Evolutionary conservation across 2,797 vertebrate genomes (phyloP), one percentile per base, ranked within the genome.

Genomic region (Sebastes itinus): DNA sequence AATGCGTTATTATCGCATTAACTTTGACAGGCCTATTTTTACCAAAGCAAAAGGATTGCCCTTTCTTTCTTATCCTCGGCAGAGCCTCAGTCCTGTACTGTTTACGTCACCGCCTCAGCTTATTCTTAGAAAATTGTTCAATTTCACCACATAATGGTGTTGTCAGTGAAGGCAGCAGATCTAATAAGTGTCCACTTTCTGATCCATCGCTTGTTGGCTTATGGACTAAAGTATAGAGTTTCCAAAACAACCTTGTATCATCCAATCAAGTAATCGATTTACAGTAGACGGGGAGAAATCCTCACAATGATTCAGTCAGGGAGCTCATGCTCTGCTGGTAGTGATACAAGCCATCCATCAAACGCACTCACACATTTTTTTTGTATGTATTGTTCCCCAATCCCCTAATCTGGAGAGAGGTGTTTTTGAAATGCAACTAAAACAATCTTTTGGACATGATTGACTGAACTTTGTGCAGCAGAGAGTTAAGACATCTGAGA

Each of bases 191-290:
- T 75, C 75, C 10, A 73, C 77, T 87, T 78, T 85, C 64, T 59
- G 59, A 87, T 67, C 30, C 49, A 61, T 56, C 9, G n/a, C 58
- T 67, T 66, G 28, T 74, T 67, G 70, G 30, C 54, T 67, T 80
- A 58, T 64, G 27, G 60, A 65, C 55, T 35, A 14, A 83, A 76
- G 86, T 87, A 32, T 89, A 78, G 73, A 54, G 80, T 92, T 93
- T 90, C 89, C 52, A 76, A 63, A 79, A 77, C 80, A 87, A 66
- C 55, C 72, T 30, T 69, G 64, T 75, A 56, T 86, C 9, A 84
- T 86, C 71, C 58, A 72, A 75, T 88, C 55, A 81, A 77, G 55
- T 14, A 32, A 86, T 93, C 85, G 7, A 92, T 92, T 61, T 23
- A 59, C n/a, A 71, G 88, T 28, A 75, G 64, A 58, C 75, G 69